A percentile compares a stretch with the other conserved stretches of the same genome.
Conservation (phyloP, 2,888 invertebrate genomes). For the Oscheius sp. region DNA sequence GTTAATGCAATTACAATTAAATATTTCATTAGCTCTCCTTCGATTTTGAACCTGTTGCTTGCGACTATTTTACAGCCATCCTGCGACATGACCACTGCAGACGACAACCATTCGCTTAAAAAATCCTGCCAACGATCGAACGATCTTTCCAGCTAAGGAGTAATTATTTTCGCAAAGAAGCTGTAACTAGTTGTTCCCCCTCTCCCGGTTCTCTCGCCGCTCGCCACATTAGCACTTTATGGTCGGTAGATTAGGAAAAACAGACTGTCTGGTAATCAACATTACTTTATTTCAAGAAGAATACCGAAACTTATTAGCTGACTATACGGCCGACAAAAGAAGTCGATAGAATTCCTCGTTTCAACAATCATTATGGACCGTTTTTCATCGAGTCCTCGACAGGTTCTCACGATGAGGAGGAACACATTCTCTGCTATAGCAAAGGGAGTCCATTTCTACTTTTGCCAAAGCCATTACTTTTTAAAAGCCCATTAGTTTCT, state of each 20-base stretch:
- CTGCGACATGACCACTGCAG: not conserved
- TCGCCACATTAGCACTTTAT: not conserved
- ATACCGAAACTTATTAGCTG: not conserved
- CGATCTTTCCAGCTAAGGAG: too few species aligned
- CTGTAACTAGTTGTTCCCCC: too few species aligned
- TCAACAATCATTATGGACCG: not conserved
- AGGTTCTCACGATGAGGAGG: conserved; percentile 7
- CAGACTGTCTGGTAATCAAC: too few species aligned
- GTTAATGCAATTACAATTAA: too few species aligned
- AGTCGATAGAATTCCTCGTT: too few species aligned
- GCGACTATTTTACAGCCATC: not conserved
- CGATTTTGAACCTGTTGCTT: not conserved
- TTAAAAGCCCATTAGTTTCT: too few species aligned
- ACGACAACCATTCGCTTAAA: not conserved
- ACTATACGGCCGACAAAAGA: too few species aligned
- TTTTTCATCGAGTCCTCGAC: not conserved
- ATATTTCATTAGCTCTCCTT: too few species aligned
- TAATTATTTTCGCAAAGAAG: too few species aligned
- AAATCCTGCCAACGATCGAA: too few species aligned
- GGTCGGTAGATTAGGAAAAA: not conserved
- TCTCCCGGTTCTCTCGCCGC: not conserved
- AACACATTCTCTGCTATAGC: not conserved
- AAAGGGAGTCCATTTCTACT: too few species aligned
- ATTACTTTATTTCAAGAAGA: not conserved
- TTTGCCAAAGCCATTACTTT: too few species aligned